These are phyloP conservation scores for Melanotaenia duboulayi DNA, from an alignment of 2,113 vertebrate species.

Conservation along the genomic window DNA sequence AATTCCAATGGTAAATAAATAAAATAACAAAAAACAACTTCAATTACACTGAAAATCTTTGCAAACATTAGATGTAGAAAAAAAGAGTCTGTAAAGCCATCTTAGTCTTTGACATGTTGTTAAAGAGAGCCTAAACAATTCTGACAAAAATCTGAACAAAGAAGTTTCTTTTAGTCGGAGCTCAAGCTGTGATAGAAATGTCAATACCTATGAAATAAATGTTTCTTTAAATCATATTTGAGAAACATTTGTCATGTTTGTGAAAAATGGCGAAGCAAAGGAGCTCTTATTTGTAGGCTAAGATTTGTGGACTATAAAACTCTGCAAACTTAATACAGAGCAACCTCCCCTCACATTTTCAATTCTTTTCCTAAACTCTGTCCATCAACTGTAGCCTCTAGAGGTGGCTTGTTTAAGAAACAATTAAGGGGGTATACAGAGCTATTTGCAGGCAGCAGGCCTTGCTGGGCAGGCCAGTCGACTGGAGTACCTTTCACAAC, in stretches of 20 bases:
- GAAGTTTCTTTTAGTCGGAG: background rate
- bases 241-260: background rate
- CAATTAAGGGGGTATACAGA: conserved; percentile 99
- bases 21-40: no score
- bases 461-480: conserved; percentile 89
- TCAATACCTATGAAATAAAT: background rate
- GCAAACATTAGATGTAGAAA: background rate
- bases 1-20: no score
- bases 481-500: conserved; percentile 99
- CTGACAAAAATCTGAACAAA: background rate
- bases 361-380: conserved; percentile 65
- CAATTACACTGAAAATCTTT: background rate
- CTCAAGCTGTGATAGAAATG: background rate
- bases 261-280: conserved; percentile 9
- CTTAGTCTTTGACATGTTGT: background rate
- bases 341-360: conserved; percentile 52
- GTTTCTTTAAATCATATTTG: background rate
- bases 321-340: conserved; percentile 36
- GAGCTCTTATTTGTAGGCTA: background rate
- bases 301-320: conserved; percentile 15
- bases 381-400: conserved; percentile 83
- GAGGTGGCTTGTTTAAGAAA: conserved; percentile 99
- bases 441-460: conserved; percentile 97
- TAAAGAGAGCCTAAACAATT: background rate
- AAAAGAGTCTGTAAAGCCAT: background rate